Evolutionary conservation across 2,113 vertebrate genomes (phyloP), one percentile per base, ranked within the genome.

Genomic region (Candoia aspera): DNA sequence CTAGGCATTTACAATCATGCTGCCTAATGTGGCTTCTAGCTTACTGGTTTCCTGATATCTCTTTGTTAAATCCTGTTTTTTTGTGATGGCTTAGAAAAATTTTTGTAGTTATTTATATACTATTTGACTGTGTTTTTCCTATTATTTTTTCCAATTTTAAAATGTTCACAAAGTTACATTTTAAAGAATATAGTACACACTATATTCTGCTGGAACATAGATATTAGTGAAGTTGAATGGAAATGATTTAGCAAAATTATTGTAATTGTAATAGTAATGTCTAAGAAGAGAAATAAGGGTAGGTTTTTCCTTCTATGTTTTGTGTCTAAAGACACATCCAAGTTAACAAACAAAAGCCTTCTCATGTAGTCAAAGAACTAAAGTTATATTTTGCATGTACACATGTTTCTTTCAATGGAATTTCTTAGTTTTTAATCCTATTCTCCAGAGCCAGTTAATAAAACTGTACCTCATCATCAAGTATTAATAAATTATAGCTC

Each of bases 311-410:
- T 54, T 89, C 10, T 89, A 6, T 2, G 6, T 55, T 58, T 58
- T 90, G 26, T 29, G 8, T 19, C 58, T 2, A 91, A 68, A 13
- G 62, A 29, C n/a, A 68, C 29, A 4, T 68, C 62, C 62, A 68
- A 68, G 62, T 2, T 8, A 83, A 88, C 88, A 88, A 42, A 15
- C 86, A 73, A 87, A 0, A 57, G 17, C 29, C 0, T 0, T 0
- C 29, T 91, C n/a, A 3, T 91, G 8, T 54, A 54, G 0, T 1
- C 90, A 4, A 3, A 24, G 46, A 90, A 90, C 91, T 92, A 11
- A 55, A 59, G 49, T 49, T 0, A 33, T 24, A 60, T 59, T 93
- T 88, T 46, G 6, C 62, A 1, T 92, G 92, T 0, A 15, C 0
- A 60, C 0, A 60, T 60, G 12, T 60, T 60, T 13, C 21, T 83